Conservation (phyloP, 1,140 invertebrate species). For the Drosophila ananassae region DNA sequence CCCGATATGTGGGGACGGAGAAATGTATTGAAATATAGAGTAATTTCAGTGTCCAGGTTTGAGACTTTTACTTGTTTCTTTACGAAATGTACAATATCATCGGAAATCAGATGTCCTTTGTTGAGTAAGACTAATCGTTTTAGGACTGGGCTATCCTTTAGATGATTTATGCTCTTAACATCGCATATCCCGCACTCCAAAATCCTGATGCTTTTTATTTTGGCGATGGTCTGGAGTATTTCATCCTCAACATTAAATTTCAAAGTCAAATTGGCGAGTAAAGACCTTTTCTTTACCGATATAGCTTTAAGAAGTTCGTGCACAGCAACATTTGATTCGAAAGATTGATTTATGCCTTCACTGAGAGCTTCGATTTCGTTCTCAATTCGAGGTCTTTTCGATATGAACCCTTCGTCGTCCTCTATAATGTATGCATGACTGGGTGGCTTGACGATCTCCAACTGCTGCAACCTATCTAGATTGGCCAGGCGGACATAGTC, state of each 20-base stretch:
- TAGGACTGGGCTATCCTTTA: not conserved
- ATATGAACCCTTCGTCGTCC: not conserved
- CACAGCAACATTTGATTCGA: not conserved
- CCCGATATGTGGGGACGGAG: too few species aligned
- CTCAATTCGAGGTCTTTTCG: not conserved
- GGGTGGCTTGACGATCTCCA: constrained; percentile 3
- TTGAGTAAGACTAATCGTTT: not conserved
- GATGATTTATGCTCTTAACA: constrained; percentile 9
- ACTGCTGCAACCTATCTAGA: constrained; percentile 1
- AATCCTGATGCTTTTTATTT: constrained; percentile 7
- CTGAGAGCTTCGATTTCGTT: not conserved
- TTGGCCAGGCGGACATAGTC: constrained; percentile 6
- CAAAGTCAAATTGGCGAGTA: constrained; percentile 1
- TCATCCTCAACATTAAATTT: constrained; percentile 16
- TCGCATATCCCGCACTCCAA: constrained; percentile 23
- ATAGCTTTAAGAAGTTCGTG: constrained; percentile 10
- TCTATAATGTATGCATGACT: not conserved
- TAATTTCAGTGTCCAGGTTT: constrained; percentile 1
- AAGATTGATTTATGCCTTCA: too few species aligned
- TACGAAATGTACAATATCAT: not conserved
- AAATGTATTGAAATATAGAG: not conserved
- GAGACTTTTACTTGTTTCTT: constrained; percentile 1
- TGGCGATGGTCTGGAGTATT: constrained; percentile 1
- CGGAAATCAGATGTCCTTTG: not conserved
- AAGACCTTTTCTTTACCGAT: not conserved